These are phyloP conservation scores for Sarcoramphus papa DNA, from an alignment of 2,797 vertebrate species.

Conservation along the genomic window DNA sequence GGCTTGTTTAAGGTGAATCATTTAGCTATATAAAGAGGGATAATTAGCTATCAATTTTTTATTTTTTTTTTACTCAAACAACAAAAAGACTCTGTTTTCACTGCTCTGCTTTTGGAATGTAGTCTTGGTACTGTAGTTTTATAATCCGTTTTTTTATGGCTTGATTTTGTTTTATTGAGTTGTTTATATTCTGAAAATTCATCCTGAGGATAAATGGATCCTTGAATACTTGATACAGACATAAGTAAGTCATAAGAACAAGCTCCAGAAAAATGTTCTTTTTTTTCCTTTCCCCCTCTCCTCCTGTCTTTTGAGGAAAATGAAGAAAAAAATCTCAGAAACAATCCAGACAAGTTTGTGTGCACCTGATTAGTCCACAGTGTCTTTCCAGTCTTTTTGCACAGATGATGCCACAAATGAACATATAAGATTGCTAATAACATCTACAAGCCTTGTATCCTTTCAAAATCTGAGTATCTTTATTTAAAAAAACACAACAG, in stretches of 20 bases:
- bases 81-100: not conserved
- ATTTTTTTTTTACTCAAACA: not conserved
- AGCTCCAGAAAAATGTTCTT: not conserved
- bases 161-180: slow-evolving; percentile 35
- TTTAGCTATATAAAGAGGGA: not conserved
- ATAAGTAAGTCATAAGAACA: not conserved
- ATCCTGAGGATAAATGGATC: not conserved
- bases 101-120: not conserved
- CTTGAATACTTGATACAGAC: not conserved
- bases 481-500: not conserved
- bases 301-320: not conserved
- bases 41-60: not conserved
- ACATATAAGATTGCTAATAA: not conserved
- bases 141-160: not conserved
- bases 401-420: not conserved
- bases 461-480: not conserved
- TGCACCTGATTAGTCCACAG: not conserved
- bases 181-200: slow-evolving; percentile 19
- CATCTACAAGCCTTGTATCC: not conserved
- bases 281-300: not conserved
- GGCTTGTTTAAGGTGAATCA: slow-evolving; percentile 26
- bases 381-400: not conserved
- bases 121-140: not conserved
- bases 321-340: not conserved
- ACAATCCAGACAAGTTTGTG: not conserved